Evolutionary conservation across 2,888 invertebrate species (phyloP).

Genomic region (Scrobipalpa costella): DNA sequence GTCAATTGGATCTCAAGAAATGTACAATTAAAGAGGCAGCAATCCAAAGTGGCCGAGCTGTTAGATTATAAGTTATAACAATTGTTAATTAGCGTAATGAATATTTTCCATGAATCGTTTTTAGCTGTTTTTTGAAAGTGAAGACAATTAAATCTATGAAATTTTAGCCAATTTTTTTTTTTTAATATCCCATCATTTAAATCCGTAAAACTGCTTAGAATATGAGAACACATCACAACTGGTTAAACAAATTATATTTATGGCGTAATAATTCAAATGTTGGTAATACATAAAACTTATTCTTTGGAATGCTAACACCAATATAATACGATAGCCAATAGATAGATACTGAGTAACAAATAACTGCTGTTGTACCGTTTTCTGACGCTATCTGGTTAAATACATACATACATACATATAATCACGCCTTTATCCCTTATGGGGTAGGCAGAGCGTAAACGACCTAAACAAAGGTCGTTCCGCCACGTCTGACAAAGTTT

Average conservation of each 20-base stretch:
- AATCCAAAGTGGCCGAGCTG: constrained; percentile 51
- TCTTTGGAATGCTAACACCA: too few species aligned
- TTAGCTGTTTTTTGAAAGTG: constrained; percentile 57
- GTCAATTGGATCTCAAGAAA: constrained; percentile 63
- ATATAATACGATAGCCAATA: too few species aligned
- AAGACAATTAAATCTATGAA: constrained; percentile 62
- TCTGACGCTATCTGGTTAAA: not conserved
- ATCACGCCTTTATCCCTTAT: too few species aligned
- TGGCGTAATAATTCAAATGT: too few species aligned
- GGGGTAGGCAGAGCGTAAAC: too few species aligned
- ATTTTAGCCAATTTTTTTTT: constrained; percentile 39
- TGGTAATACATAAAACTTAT: too few species aligned
- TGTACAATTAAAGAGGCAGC: constrained; percentile 50
- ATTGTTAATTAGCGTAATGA: constrained; percentile 60
- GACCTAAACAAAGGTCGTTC: too few species aligned
- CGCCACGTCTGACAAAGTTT: too few species aligned
- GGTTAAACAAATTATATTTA: too few species aligned
- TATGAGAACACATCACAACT: too few species aligned
- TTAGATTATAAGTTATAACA: constrained; percentile 57
- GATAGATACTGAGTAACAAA: too few species aligned
- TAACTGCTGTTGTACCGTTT: too few species aligned
- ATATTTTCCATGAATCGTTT: constrained; percentile 65
- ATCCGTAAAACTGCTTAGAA: constrained; percentile 25
- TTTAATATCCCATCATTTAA: constrained; percentile 26
- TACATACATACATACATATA: not conserved